Percentiles rank a stretch among this genome's conserved stretches.
These are phyloP conservation scores for Rutilus rutilus DNA, from an alignment of 2,113 vertebrate genomes.

Conservation along the genomic window DNA sequence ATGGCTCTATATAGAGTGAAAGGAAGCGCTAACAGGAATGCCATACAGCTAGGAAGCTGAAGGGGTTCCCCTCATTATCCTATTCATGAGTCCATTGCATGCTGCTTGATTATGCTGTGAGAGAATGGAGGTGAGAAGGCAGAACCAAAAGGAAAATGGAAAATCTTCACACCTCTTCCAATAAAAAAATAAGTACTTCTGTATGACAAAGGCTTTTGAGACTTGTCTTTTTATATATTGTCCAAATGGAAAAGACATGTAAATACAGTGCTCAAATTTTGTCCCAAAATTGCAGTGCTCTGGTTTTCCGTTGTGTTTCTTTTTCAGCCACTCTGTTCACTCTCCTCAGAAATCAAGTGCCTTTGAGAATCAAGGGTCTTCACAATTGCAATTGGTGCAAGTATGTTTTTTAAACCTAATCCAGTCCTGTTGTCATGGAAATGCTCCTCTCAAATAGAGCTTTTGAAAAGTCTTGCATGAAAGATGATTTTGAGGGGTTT, in stretches of 20 bases:
- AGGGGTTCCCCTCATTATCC: conserved; percentile 53
- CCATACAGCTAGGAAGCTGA: conserved; percentile 31
- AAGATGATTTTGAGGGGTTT: conserved; percentile 66
- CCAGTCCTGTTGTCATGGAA: conserved; percentile 80
- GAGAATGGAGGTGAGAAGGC: conserved; percentile 50
- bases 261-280: conserved; percentile 11
- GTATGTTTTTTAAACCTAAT: conserved; percentile 67
- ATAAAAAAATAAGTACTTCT: neutral
- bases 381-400: conserved; percentile 67
- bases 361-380: conserved; percentile 71
- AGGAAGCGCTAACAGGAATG: conserved; percentile 17
- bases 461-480: conserved; percentile 63
- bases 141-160: conserved; percentile 42
- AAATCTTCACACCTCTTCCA: conserved; percentile 4
- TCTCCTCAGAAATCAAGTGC: conserved; percentile 64
- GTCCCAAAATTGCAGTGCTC: conserved; percentile 40
- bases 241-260: conserved; percentile 21
- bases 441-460: conserved; percentile 68
- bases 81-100: conserved; percentile 55
- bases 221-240: neutral
- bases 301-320: conserved; percentile 40
- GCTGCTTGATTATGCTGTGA: conserved; percentile 34
- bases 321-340: conserved; percentile 44
- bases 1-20: conserved; percentile 11
- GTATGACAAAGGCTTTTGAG: neutral